Conservation (phyloP, 2,113 vertebrate species). For the Eidolon helvum region DNA sequence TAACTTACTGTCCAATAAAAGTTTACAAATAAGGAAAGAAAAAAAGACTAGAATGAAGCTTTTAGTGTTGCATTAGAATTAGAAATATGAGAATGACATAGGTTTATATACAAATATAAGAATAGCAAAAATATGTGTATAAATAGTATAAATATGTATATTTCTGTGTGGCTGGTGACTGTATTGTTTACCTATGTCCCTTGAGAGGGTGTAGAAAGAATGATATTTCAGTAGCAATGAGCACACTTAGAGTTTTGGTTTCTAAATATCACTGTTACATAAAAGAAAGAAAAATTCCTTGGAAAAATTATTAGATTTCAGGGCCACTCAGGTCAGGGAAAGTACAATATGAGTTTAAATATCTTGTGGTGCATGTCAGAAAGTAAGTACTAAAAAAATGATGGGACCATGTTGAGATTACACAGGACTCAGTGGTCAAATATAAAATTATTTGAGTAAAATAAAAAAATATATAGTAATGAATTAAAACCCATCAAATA, state of each 20-base stretch:
- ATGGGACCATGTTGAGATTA: not conserved
- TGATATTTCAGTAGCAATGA: not conserved
- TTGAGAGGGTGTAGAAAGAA: not conserved
- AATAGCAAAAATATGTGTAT: not conserved
- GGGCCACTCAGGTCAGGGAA: not conserved
- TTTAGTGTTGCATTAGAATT: not conserved
- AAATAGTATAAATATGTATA: not conserved
- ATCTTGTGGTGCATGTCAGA: not conserved
- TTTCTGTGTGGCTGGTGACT: not conserved
- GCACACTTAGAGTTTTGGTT: not conserved
- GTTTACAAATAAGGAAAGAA: not conserved
- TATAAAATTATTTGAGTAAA: not conserved
- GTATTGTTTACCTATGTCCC: not conserved
- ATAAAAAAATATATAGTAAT: not conserved
- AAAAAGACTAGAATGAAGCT: not conserved
- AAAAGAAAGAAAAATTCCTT: not conserved
- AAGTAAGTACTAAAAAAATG: not conserved
- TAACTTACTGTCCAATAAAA: not conserved
- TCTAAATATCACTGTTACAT: not conserved
- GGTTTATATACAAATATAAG: not conserved
- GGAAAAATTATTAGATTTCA: not conserved
- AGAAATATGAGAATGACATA: not conserved
- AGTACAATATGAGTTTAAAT: not conserved
- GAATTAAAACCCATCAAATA: not conserved
- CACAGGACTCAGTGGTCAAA: not conserved